Conservation (phyloP, 2,888 invertebrate genomes). For the Molanna angustata region DNA sequence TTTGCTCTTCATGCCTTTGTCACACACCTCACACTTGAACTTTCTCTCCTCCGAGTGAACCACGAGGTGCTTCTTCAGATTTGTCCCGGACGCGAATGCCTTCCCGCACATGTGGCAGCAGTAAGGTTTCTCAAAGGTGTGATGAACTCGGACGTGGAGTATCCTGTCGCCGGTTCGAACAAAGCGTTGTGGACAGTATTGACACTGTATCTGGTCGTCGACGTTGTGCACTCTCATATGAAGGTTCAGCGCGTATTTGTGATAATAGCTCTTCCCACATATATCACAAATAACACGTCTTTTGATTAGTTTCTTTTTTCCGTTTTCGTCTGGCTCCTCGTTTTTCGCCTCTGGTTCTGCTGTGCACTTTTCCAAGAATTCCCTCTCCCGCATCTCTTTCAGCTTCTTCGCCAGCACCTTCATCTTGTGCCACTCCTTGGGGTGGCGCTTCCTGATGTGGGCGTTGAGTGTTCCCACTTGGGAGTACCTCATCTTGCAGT, state of each 20-base stretch:
- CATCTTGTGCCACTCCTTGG: conserved; percentile 15
- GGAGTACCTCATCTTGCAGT: conserved; percentile 11
- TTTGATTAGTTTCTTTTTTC: too few relatives aligned
- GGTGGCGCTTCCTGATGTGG: conserved; percentile 15
- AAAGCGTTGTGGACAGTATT: conserved; percentile 9
- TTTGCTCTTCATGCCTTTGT: conserved; percentile 15
- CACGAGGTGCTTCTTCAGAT: conserved; percentile 8
- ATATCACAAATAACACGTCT: conserved; percentile 12
- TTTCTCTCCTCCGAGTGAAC: conserved; percentile 11
- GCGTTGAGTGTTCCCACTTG: conserved; percentile 16
- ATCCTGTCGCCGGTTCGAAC: conserved; percentile 8
- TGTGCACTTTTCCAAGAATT: background rate
- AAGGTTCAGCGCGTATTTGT: conserved; percentile 11
- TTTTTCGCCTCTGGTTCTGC: background rate
- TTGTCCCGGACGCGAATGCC: conserved; percentile 11
- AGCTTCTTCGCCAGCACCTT: conserved; percentile 1
- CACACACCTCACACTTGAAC: conserved; percentile 18
- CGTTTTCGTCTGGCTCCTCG: background rate
- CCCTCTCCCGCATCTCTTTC: conserved; percentile 8
- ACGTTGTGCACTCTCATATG: conserved; percentile 15
- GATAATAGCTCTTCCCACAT: conserved; percentile 13
- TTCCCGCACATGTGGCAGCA: conserved; percentile 18
- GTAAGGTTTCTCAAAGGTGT: conserved; percentile 14
- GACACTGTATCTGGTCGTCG: conserved; percentile 9
- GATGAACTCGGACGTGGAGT: conserved; percentile 11